Evolutionary conservation across 2,888 invertebrate genomes (phyloP), one percentile per base, ranked within the genome.

Genomic region (Drosophila ezoana): DNA sequence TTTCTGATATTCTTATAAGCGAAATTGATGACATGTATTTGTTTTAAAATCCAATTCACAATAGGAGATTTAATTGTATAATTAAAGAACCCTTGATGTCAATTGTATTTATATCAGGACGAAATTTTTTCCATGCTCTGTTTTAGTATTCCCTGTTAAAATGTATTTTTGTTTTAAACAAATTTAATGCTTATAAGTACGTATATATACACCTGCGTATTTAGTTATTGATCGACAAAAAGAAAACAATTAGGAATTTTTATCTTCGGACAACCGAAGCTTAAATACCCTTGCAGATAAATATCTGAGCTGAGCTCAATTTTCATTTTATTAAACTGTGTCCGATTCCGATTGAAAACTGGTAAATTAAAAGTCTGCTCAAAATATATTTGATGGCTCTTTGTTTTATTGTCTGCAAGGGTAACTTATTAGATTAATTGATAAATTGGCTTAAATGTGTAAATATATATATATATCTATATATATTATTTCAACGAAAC

Each of bases 401-500:
- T 8, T 28, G 28, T 28, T 28, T 28, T 8, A 28, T 28, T 28
- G 14, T 65, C 51, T 63, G 66, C 66, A 51, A 37, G 43, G 66
- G 64, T 62, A 56, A 23, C n/a, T 54, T 58, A n/a, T 60, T 72
- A 54, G 58, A 49, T 76, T 57, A 54, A 79, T 72, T 74, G 56
- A 77, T 72, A 28, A 16, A 43, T 14, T 33, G 33, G 48, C 41
- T 10, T 40, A 43, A 43, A 14, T 16, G 16, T 35, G 37, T 51
- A 28, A 28, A 28, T 28, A 28, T 43, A 64, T 20, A 66, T 65
- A 53, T 28, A 68, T 59, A 37, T 67, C 41, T 58, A 41, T 63
- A 52, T 62, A 71, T 69, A 71, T 68, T 62, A 76, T 75, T 73
- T 80, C 72, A 72, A 79, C 75, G 58, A 71, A 51, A 35, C 56